These are phyloP conservation scores for Melipona bicolor DNA, from an alignment of 2,888 invertebrate species.

Conservation along the genomic window DNA sequence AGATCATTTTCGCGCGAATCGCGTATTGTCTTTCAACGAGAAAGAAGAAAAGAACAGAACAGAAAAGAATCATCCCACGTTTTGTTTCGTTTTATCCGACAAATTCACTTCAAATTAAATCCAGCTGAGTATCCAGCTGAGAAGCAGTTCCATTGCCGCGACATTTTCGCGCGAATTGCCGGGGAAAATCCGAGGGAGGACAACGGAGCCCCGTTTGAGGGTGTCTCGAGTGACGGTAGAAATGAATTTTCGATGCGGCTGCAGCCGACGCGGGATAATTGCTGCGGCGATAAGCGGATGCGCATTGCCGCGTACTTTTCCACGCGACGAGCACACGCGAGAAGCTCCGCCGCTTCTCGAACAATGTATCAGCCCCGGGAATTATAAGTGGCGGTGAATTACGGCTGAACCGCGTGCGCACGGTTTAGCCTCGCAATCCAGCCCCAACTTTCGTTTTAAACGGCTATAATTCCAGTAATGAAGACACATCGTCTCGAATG, in stretches of 20 bases:
- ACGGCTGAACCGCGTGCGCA: background rate
- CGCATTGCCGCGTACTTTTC: slow-evolving; percentile 28
- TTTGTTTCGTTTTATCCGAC: background rate
- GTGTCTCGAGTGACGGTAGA: slow-evolving; percentile 8
- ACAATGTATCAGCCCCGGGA: slow-evolving; percentile 23
- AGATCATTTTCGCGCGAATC: no score
- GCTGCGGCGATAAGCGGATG: slow-evolving; percentile 15
- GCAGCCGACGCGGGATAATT: slow-evolving; percentile 12
- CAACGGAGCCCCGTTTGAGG: background rate
- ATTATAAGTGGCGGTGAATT: slow-evolving; percentile 27
- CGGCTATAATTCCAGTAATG: slow-evolving; percentile 34
- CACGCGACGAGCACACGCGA: slow-evolving; percentile 19
- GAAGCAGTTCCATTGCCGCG: background rate
- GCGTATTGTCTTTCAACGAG: no score
- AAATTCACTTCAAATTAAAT: background rate
- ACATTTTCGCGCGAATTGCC: background rate
- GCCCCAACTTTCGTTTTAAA: slow-evolving; percentile 31
- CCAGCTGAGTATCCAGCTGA: no score
- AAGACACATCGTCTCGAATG: slow-evolving; percentile 27
- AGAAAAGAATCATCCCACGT: background rate
- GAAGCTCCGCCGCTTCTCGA: background rate
- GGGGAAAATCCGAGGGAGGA: background rate
- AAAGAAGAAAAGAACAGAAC: no score
- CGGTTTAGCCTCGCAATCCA: background rate
- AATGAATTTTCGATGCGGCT: slow-evolving; percentile 25